phyloP scores from a whole-genome alignment of 2,888 invertebrate species.

The Eristalis tenax region DNA sequence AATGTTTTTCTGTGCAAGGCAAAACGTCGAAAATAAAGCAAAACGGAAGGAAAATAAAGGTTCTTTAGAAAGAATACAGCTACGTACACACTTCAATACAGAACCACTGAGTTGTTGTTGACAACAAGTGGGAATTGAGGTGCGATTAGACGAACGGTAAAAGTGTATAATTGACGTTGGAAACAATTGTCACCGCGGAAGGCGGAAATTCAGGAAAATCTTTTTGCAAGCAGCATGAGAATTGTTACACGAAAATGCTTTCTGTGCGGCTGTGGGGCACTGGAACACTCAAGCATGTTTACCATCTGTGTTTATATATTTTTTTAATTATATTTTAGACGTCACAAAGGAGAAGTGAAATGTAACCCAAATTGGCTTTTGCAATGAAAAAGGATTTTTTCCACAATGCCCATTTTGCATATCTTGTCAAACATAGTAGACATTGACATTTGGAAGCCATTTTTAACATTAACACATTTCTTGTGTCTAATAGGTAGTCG shows the following conservation, averaged over 20 bases:
- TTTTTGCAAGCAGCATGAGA: slow-evolving; percentile 29
- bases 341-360: not conserved
- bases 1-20: not conserved
- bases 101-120: not conserved
- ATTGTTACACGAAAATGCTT: slow-evolving; percentile 44
- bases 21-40: not conserved
- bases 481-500: too few species aligned
- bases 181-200: slow-evolving; percentile 52
- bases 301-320: slow-evolving; percentile 9
- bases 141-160: slow-evolving; percentile 43
- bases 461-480: too few species aligned
- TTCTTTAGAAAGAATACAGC: slow-evolving; percentile 13
- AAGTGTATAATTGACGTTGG: slow-evolving; percentile 50
- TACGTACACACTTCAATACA: not conserved
- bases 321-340: not conserved
- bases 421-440: not conserved
- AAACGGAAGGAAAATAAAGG: slow-evolving; percentile 3
- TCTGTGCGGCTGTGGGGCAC: slow-evolving; percentile 20
- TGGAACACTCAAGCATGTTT: slow-evolving; percentile 22
- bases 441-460: not conserved
- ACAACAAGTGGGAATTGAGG: slow-evolving; percentile 43
- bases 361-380: slow-evolving; percentile 15
- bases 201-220: slow-evolving; percentile 44
- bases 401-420: not conserved
- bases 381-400: slow-evolving; percentile 8